Percentiles rank a stretch among this genome's conserved stretches.
These are phyloP conservation scores for Orthonychiurus folsomi DNA, from an alignment of 2,888 invertebrate species.

Conservation along the genomic window DNA sequence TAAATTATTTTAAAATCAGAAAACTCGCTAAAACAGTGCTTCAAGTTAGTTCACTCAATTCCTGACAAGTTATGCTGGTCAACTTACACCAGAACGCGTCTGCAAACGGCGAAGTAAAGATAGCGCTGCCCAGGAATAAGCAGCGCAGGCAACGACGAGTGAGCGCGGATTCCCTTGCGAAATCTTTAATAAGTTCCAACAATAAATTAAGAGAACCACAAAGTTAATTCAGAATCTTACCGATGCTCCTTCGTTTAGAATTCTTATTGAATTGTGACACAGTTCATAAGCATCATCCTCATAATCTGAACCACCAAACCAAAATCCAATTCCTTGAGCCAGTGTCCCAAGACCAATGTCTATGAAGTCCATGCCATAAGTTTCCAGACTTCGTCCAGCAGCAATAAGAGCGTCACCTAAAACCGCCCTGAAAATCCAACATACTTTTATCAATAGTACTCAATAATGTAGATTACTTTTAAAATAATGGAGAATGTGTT, in stretches of 20 bases:
- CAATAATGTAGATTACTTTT: too few relatives aligned
- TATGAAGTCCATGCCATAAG: background rate
- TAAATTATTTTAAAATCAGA: too few relatives aligned
- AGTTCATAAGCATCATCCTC: background rate
- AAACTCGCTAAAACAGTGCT: too few relatives aligned
- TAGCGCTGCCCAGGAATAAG: background rate
- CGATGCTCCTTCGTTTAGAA: background rate
- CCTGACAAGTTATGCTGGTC: too few relatives aligned
- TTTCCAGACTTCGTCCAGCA: background rate
- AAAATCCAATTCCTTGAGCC: background rate
- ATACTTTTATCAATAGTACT: too few relatives aligned
- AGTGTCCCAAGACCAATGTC: background rate
- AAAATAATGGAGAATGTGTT: too few relatives aligned
- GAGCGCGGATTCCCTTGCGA: too few relatives aligned
- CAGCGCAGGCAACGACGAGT: background rate
- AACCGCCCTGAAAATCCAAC: background rate
- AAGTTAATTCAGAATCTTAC: too few relatives aligned
- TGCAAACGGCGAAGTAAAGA: background rate
- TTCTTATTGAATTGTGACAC: background rate
- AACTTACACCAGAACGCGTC: background rate
- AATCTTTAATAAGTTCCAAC: too few relatives aligned
- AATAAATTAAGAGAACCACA: too few relatives aligned
- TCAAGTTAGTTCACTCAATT: too few relatives aligned
- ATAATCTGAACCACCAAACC: background rate
- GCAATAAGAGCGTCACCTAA: background rate